Evolutionary conservation across 2,797 vertebrate genomes (phyloP).

Genomic region (Ciconia nigra): DNA sequence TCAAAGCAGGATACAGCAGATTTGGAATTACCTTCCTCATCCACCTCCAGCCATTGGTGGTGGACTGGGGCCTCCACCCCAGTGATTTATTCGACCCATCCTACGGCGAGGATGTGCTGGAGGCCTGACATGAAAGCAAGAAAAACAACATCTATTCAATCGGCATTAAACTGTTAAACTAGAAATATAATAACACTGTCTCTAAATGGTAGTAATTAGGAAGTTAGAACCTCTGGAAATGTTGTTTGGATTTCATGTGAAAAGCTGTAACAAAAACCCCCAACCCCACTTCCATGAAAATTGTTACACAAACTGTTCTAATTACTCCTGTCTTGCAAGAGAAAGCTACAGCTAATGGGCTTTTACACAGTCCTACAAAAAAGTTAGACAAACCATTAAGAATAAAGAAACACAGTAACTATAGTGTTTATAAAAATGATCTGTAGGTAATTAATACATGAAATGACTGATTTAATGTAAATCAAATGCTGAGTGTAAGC

Average conservation of each 20-base stretch:
- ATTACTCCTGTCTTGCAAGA: background rate
- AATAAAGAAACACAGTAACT: background rate
- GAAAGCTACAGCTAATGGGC: background rate
- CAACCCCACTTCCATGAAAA: accelerated
- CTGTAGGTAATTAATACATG: background rate
- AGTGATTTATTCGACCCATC: constrained; percentile 90
- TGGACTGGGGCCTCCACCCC: constrained; percentile 83
- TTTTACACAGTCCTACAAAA: background rate
- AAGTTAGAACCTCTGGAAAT: background rate
- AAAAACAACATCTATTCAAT: background rate
- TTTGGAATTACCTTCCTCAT: constrained; percentile 92
- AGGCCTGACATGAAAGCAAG: constrained; percentile 76
- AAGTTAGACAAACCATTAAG: background rate
- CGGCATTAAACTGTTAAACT: background rate
- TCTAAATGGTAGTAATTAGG: background rate
- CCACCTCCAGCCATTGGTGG: constrained; percentile 95
- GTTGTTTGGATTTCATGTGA: background rate
- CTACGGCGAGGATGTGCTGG: constrained; percentile 88
- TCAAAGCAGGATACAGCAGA: background rate
- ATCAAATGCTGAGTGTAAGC: background rate
- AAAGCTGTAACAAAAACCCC: background rate
- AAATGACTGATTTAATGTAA: background rate
- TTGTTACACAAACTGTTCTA: background rate
- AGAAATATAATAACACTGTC: background rate
- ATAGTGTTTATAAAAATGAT: background rate